These are phyloP conservation scores for Alethe diademata DNA, from an alignment of 2,113 vertebrate species.

Conservation along the genomic window DNA sequence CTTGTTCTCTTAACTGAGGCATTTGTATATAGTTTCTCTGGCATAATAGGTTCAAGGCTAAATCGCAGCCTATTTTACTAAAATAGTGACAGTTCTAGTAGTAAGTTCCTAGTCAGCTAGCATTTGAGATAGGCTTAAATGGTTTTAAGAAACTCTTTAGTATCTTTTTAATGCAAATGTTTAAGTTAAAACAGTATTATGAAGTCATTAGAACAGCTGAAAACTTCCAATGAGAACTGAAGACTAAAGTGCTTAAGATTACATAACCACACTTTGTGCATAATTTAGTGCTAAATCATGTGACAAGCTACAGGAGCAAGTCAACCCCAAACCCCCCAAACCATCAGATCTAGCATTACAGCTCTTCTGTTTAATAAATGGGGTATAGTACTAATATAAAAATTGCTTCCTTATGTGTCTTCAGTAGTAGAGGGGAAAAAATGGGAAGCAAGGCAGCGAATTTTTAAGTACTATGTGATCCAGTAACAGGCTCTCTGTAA, in stretches of 20 bases:
- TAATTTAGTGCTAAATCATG: not conserved
- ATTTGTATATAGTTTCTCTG: not conserved
- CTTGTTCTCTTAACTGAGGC: not conserved
- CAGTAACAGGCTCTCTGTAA: not conserved
- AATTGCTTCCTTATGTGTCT: not conserved
- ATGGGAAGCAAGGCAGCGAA: not conserved
- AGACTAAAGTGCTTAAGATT: not conserved
- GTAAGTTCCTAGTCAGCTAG: not conserved
- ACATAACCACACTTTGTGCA: not conserved
- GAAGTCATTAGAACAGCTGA: not conserved
- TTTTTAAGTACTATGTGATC: not conserved
- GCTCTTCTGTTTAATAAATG: not conserved
- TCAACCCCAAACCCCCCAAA: not conserved
- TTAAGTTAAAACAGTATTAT: not conserved
- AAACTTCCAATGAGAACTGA: not conserved
- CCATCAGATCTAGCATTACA: not conserved
- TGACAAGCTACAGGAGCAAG: not conserved
- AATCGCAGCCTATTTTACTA: conserved; percentile 18
- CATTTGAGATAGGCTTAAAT: not conserved
- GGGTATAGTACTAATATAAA: not conserved
- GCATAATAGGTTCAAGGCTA: not conserved
- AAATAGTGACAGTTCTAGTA: not conserved
- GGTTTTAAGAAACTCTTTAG: not conserved
- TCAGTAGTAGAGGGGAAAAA: accelerated
- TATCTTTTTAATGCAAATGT: not conserved